Conservation (phyloP, 1,140 invertebrate species). For the Panagrolaimus sp. region DNA sequence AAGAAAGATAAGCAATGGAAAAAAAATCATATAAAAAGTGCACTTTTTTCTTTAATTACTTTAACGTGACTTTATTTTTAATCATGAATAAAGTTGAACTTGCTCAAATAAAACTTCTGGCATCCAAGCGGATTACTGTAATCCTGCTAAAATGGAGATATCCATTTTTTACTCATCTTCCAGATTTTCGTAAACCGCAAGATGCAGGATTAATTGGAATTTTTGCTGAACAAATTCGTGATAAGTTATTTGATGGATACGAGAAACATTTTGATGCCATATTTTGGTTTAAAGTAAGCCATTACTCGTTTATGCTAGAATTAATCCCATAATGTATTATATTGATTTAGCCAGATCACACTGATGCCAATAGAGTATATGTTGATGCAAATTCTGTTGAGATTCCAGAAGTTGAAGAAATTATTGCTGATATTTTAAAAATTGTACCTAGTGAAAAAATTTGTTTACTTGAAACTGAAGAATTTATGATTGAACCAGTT, state of each 20-base stretch:
- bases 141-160: constrained; percentile 27
- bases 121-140: constrained; percentile 18
- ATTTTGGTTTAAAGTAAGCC: constrained; percentile 23
- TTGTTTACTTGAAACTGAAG: constrained; percentile 15
- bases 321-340: not conserved
- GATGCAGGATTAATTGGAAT: constrained; percentile 23
- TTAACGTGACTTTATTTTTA: too few relatives aligned
- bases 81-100: too few relatives aligned
- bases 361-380: constrained; percentile 12
- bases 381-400: constrained; percentile 10
- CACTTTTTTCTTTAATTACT: too few relatives aligned
- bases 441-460: constrained; percentile 5
- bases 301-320: too few relatives aligned
- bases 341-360: constrained; percentile 15
- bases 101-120: not conserved
- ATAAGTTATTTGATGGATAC: constrained; percentile 13
- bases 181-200: constrained; percentile 27
- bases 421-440: not conserved
- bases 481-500: constrained; percentile 17
- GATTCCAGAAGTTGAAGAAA: constrained; percentile 9
- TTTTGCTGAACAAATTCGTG: constrained; percentile 18
- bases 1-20: too few relatives aligned
- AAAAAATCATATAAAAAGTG: too few relatives aligned
- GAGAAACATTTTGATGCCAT: constrained; percentile 22
- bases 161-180: constrained; percentile 28